Base-by-base conservation (phyloP, 1,140 invertebrate genomes). In the Plectrocnemia conspersa region DNA sequence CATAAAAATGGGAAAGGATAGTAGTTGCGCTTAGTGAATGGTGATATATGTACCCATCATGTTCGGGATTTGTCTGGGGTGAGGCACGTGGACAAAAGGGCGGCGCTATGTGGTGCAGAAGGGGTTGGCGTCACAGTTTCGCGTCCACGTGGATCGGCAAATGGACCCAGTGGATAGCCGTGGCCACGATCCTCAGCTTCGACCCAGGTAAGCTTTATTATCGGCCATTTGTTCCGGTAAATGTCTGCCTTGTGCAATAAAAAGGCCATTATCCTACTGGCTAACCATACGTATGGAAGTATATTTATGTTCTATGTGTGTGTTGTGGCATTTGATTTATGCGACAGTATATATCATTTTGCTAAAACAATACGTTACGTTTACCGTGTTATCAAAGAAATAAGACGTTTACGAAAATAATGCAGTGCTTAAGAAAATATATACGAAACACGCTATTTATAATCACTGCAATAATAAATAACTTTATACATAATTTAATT, bases 161-260 rank as follows among this genome's bases (percentile, higher is more conserved):
- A 22, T 58, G 50, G 52, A 25, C 27, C 13, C 35, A 38, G 25
- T 54, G 45, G 45, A 29, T 58, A 7, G 42, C 25, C 13, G 35
- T 42, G 18, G 38, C 52, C 1, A 46, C 38, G 19, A 29, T 58
- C 18, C 25, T 49, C 7, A 54, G 45, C 52, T 54, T 54, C 19
- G 27, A 58, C 24, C 35, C 46, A 58, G 56, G 56, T 58, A 54
- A 41, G 25, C 18, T 36, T 15, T 41, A 35, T 38, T 50, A 3
- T 16, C 19, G 35, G 11, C 35, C 35, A 38, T 38, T 38, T 38
- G 18, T 38, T 38, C 18, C 18, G n/a, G 13, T 16, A 38, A 16
- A 29, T 29, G 27, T 29, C 27, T 29, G n/a, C 27, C 27, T 29
- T 6, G 27, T n/a, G 18, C 35, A 16, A 38, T 7, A 7, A 16